phyloP scores from a whole-genome alignment of 2,888 invertebrate genomes.

The Scrobipalpa costella region DNA sequence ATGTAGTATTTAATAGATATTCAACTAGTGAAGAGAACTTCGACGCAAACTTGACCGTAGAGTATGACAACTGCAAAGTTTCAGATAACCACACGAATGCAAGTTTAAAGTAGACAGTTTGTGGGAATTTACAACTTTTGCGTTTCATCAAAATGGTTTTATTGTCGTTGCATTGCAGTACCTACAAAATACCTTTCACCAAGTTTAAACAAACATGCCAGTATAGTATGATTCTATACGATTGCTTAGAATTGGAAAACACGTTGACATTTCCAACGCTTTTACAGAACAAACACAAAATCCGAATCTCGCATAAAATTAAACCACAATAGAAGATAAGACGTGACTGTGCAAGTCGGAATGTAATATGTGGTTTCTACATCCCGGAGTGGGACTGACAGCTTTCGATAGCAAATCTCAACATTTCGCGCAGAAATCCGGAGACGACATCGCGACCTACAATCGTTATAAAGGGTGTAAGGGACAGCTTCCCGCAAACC shows the following conservation, averaged over 20 bases:
- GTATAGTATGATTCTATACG: neutral
- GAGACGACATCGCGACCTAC: constrained; percentile 7
- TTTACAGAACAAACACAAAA: neutral
- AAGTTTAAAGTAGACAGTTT: constrained; percentile 10
- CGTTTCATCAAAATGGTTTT: neutral
- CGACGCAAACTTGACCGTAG: constrained; percentile 19
- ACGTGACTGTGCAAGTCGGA: constrained; percentile 5
- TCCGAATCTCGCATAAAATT: neutral
- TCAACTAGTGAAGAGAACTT: too few species aligned
- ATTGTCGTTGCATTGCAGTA: too few species aligned
- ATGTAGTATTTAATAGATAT: constrained; percentile 1
- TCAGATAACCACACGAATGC: constrained; percentile 2
- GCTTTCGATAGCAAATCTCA: constrained; percentile 16
- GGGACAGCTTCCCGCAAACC: too few species aligned
- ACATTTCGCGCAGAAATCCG: constrained; percentile 4
- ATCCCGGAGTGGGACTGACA: constrained; percentile 3
- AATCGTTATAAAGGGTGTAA: neutral
- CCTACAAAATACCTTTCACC: neutral
- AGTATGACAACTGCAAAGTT: constrained; percentile 10
- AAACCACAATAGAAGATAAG: constrained; percentile 1
- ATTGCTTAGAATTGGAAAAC: neutral
- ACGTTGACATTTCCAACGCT: neutral
- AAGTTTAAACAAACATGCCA: neutral
- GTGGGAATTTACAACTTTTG: neutral
- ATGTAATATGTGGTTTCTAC: constrained; percentile 7